These are phyloP conservation scores for Buphagus erythrorhynchus DNA, from an alignment of 2,797 vertebrate species.

Conservation along the genomic window DNA sequence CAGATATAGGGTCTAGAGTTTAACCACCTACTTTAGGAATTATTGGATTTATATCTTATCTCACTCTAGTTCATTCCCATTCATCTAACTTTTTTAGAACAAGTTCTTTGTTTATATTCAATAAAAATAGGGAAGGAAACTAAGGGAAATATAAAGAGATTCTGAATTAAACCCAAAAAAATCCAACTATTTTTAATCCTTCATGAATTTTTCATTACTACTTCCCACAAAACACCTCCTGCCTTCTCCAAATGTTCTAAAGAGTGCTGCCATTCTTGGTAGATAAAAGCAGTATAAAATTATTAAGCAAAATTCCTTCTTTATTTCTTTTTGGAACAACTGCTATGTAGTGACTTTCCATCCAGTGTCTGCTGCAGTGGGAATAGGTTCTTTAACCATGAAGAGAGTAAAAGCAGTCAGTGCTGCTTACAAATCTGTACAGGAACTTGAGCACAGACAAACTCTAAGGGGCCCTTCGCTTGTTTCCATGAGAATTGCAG, in stretches of 20 bases:
- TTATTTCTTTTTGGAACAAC: constrained; percentile 27
- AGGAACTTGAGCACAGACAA: background rate
- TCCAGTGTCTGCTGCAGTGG: background rate
- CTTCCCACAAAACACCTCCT: constrained; percentile 75
- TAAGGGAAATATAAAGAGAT: constrained; percentile 61
- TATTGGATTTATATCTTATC: background rate
- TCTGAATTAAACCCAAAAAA: constrained; percentile 70
- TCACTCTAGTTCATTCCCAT: constrained; percentile 27
- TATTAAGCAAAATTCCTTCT: constrained; percentile 54
- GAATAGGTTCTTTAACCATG: background rate
- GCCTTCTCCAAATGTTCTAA: constrained; percentile 74
- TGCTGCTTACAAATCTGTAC: background rate
- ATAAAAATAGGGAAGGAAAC: constrained; percentile 61
- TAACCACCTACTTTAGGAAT: background rate
- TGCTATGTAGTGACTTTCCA: background rate
- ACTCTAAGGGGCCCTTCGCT: background rate
- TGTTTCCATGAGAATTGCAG: background rate
- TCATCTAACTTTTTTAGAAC: constrained; percentile 53
- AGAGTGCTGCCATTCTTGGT: constrained; percentile 51
- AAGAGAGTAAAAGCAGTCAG: background rate
- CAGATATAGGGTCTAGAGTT: background rate
- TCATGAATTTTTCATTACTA: constrained; percentile 74
- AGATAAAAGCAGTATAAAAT: constrained; percentile 48
- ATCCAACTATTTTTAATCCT: constrained; percentile 70
- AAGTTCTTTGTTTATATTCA: constrained; percentile 63